These are phyloP conservation scores for Salpingus planirostris DNA, from an alignment of 2,888 invertebrate genomes.

Conservation along the genomic window DNA sequence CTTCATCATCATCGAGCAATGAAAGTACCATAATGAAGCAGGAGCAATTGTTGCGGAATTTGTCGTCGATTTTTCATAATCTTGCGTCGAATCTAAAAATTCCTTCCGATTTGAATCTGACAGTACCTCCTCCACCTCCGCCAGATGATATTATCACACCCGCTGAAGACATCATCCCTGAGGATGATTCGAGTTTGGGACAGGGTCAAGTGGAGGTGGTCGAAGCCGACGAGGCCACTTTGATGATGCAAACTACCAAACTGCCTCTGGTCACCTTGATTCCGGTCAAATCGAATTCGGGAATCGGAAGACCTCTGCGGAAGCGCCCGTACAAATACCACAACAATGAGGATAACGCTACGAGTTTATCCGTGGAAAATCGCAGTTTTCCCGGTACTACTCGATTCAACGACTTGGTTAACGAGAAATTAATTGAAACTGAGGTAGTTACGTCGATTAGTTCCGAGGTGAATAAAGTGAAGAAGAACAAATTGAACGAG, in stretches of 20 bases:
- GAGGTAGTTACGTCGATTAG: conserved; percentile 22
- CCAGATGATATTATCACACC: background rate
- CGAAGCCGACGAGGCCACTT: conserved; percentile 32
- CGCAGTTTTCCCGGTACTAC: conserved; percentile 29
- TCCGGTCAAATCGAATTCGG: conserved; percentile 73
- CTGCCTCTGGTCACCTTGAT: conserved; percentile 55
- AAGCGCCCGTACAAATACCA: conserved; percentile 48
- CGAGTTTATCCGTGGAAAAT: conserved; percentile 25
- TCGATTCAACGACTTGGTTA: conserved; percentile 9
- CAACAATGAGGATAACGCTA: conserved; percentile 15
- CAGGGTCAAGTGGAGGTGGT: conserved; percentile 39
- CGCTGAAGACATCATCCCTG: background rate
- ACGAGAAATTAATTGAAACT: conserved; percentile 17
- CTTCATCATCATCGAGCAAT: no score
- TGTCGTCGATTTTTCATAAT: conserved; percentile 56
- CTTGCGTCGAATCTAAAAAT: conserved; percentile 47
- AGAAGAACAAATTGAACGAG: conserved; percentile 16
- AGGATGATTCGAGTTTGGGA: conserved; percentile 22
- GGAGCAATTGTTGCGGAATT: conserved; percentile 47
- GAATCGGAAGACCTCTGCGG: conserved; percentile 60
- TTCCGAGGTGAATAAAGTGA: conserved; percentile 16
- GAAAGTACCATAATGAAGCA: conserved; percentile 9
- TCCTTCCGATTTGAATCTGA: conserved; percentile 13
- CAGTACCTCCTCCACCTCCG: no score
- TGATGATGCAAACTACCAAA: conserved; percentile 33